Base-by-base conservation (phyloP, 2,797 vertebrate genomes). In the Thalassophryne amazonica region DNA sequence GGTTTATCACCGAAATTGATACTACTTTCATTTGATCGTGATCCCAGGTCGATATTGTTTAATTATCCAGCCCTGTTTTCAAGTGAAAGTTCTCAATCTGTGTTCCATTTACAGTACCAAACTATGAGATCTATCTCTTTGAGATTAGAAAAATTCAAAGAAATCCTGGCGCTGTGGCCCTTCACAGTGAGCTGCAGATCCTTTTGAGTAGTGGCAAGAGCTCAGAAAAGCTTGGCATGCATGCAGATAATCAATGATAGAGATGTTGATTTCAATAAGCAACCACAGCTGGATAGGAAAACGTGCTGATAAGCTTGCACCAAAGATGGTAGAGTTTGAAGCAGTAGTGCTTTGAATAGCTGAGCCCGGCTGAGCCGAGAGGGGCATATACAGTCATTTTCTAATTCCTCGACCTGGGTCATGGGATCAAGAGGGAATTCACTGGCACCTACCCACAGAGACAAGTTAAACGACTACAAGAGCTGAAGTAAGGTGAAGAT, bases 331-430 rank as follows among this genome's bases (percentile, higher is more conserved):
- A 22, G 30, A 69, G 56, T 31, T 27, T 9, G 8, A 47, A 46
- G 24, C 36, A 29, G 13, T 52, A 38, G 8, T 36, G 50, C 29
- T 43, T 32, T 18, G 29, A 38, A 38, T 7, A 25, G 49, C 49
- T 63, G 39, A 47, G 34, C 55, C 12, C 3, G 34, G 49, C 35
- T 30, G 36, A 63, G 28, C 10, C 15, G 11, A 59, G 29, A 40
- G 21, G 14, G 56, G 43, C 38, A 53, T 43, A 39, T 39, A 20
- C 67, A 57, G 47, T 52, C 10, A 33, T 59, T 38, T 32, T 47
- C 11, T 68, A 61, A 78, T 58, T 72, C 48, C 35, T 34, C 56
- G 61, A 75, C 69, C 60, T 1, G 8, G 68, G 65, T 80, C 68
- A 69, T 45, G 46, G 11, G 43, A 60, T 55, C 59, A 57, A 43